Conservation (phyloP, 2,797 vertebrate genomes). For the Setipinna tenuifilis region DNA sequence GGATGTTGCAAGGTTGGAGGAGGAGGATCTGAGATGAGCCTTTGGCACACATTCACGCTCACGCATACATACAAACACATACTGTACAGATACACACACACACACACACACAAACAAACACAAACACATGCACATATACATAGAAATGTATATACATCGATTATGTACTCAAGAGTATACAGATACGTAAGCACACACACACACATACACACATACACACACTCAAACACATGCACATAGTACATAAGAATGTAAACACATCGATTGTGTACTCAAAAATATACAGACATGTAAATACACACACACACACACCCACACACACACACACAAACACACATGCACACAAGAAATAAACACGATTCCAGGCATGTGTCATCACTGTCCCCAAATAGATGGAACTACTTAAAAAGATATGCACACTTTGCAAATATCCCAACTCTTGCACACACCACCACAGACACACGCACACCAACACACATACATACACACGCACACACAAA, state of each 20-base stretch:
- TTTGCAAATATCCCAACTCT: background rate
- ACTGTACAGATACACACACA: background rate
- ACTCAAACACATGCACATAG: background rate
- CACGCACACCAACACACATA: background rate
- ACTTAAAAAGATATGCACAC: background rate
- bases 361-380: background rate
- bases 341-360: background rate
- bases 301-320: background rate
- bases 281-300: background rate
- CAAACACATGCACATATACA: background rate
- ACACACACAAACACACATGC: background rate
- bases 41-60: slow-evolving; percentile 32
- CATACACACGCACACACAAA: background rate
- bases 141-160: background rate
- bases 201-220: background rate
- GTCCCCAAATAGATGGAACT: background rate
- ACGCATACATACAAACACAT: background rate
- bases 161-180: too few relatives aligned
- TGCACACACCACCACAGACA: background rate
- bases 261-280: too few relatives aligned
- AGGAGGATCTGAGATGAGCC: slow-evolving; percentile 57
- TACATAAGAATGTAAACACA: too few relatives aligned
- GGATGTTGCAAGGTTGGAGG: slow-evolving; percentile 33
- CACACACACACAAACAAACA: background rate
- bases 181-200: background rate